Evolutionary conservation across 2,888 invertebrate genomes (phyloP).

Genomic region (Ectobius pallidus): DNA sequence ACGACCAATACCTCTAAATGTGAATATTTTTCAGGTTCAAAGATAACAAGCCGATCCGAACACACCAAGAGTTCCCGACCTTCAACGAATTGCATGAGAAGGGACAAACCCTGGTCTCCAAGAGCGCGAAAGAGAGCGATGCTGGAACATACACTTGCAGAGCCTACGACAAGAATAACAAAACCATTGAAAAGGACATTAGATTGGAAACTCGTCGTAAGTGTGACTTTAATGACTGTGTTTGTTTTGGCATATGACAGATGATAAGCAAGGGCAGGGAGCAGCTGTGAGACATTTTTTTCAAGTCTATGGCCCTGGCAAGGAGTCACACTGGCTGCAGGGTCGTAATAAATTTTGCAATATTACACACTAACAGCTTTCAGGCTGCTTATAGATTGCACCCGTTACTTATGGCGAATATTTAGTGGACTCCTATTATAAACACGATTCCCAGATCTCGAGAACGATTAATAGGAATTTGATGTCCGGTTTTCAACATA

Average conservation of each 20-base stretch:
- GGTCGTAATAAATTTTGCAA: too few relatives aligned
- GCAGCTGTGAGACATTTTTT: not conserved
- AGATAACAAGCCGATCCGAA: not conserved
- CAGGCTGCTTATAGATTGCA: too few relatives aligned
- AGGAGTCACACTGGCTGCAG: not conserved
- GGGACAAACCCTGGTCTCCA: not conserved
- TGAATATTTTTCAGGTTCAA: not conserved
- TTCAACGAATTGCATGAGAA: not conserved
- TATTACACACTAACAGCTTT: too few relatives aligned
- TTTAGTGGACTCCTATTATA: too few relatives aligned
- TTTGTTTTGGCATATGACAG: not conserved
- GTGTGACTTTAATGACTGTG: not conserved
- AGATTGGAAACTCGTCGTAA: not conserved
- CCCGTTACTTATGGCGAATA: not conserved
- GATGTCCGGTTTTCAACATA: too few relatives aligned
- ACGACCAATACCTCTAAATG: not conserved
- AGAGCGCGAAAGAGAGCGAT: not conserved
- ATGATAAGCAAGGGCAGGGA: too few relatives aligned
- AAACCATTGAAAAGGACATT: not conserved
- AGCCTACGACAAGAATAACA: not conserved
- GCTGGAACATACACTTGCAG: conserved; percentile 2
- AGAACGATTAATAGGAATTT: too few relatives aligned
- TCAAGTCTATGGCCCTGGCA: not conserved
- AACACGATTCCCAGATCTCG: too few relatives aligned
- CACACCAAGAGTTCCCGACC: not conserved